Conservation (phyloP, 2,113 vertebrate genomes). For the Phoenicopterus ruber region DNA sequence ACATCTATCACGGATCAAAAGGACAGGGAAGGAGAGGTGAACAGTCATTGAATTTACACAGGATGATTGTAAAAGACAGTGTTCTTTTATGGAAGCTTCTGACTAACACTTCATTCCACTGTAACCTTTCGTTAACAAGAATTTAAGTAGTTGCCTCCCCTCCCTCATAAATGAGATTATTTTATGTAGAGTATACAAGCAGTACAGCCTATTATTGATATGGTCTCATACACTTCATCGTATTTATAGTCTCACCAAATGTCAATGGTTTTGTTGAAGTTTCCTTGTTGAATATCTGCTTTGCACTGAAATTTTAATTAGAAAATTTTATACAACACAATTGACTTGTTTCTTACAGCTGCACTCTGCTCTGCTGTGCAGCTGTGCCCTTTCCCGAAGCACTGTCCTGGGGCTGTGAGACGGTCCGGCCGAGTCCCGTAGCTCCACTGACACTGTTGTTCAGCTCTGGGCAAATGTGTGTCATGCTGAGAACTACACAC, state of each 20-base stretch:
- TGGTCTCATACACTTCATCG: background rate
- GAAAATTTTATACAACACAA: background rate
- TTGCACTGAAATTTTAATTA: background rate
- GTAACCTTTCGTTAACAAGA: background rate
- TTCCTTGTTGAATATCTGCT: background rate
- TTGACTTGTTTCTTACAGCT: background rate
- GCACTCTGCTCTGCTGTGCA: background rate
- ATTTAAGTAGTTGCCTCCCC: rapidly evolving
- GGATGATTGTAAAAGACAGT: background rate
- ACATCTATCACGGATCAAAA: background rate
- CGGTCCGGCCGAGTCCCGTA: background rate
- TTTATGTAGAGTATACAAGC: background rate
- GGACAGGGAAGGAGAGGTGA: background rate
- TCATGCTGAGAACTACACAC: background rate
- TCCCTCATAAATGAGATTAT: background rate
- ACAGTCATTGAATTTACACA: background rate
- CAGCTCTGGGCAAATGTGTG: background rate
- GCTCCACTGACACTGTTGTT: background rate
- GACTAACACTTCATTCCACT: background rate
- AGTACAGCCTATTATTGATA: background rate
- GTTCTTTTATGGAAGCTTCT: background rate
- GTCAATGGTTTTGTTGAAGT: background rate
- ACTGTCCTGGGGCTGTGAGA: background rate
- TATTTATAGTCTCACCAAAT: background rate
- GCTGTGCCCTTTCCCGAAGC: background rate